Conservation (phyloP, 2,888 invertebrate genomes). For the Bellardia pandia region DNA sequence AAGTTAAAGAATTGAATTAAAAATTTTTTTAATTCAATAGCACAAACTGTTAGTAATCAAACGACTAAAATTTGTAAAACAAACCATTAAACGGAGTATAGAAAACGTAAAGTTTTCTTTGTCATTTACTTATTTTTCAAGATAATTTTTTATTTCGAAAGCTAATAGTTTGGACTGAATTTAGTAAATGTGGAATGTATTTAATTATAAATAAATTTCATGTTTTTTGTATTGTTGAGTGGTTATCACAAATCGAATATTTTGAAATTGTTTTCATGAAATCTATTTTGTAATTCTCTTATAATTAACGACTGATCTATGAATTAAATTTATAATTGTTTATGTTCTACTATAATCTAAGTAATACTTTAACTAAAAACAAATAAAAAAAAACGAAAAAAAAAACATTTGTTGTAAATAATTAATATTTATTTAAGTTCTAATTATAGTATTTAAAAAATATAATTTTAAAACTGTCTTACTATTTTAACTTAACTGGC, state of each 20-base stretch:
- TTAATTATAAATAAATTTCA: too few species aligned
- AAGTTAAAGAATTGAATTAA: too few species aligned
- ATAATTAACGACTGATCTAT: conserved; percentile 48
- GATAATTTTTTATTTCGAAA: too few species aligned
- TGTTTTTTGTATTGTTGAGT: not conserved
- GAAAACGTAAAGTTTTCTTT: too few species aligned
- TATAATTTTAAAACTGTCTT: conserved; percentile 1
- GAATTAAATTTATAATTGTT: conserved; percentile 18
- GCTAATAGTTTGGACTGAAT: too few species aligned
- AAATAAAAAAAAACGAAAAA: not conserved
- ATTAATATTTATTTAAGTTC: conserved; percentile 3
- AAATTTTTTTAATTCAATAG: too few species aligned
- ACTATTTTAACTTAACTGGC: not conserved
- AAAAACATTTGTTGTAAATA: not conserved
- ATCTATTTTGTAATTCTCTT: not conserved
- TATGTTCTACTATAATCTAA: conserved; percentile 9
- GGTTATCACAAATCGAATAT: not conserved
- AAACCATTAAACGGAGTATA: too few species aligned
- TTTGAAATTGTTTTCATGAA: not conserved
- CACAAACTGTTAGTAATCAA: too few species aligned
- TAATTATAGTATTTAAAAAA: not conserved
- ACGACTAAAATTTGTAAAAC: too few species aligned
- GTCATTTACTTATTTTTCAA: too few species aligned
- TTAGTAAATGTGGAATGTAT: too few species aligned
- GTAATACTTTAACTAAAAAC: not conserved